Conservation (phyloP, 1,140 invertebrate genomes). For the Zelostemma sp. region DNA sequence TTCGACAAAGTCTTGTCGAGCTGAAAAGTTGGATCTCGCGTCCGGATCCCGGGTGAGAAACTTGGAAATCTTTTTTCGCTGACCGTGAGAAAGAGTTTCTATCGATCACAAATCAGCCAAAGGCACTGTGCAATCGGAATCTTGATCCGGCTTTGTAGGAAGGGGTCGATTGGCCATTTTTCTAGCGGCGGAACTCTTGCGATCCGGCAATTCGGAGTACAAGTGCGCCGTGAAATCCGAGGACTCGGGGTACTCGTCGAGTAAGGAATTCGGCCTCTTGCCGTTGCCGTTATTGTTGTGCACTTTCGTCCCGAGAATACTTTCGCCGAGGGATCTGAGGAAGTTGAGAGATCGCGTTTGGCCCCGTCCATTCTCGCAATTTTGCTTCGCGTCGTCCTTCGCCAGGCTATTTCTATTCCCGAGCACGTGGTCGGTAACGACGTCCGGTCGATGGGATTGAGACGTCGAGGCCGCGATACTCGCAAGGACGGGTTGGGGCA, state of each 20-base stretch:
- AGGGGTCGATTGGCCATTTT: constrained; percentile 78
- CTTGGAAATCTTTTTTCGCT: background rate
- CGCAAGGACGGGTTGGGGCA: constrained; percentile 62
- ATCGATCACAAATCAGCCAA: constrained; percentile 31
- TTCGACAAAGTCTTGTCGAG: background rate
- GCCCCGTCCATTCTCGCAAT: constrained; percentile 12
- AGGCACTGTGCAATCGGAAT: constrained; percentile 53
- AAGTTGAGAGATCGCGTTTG: constrained; percentile 62
- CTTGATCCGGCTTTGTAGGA: constrained; percentile 75
- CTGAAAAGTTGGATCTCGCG: background rate
- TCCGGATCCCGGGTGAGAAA: background rate
- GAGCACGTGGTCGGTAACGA: constrained; percentile 51
- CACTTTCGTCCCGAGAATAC: constrained; percentile 52
- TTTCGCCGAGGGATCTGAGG: constrained; percentile 63
- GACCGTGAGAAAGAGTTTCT: background rate
- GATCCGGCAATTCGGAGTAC: constrained; percentile 78
- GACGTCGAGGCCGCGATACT: constrained; percentile 52
- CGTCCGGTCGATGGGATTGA: constrained; percentile 59
- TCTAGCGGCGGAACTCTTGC: constrained; percentile 68
- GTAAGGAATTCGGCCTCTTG: constrained; percentile 71
- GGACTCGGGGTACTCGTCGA: constrained; percentile 81
- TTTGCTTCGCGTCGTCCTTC: constrained; percentile 8
- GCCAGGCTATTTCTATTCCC: constrained; percentile 28
- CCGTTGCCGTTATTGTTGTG: constrained; percentile 51
- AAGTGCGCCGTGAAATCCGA: constrained; percentile 77